phyloP scores from a whole-genome alignment of 92 coral and sea anemone genomes.

The Palythoa heliodiscus region DNA sequence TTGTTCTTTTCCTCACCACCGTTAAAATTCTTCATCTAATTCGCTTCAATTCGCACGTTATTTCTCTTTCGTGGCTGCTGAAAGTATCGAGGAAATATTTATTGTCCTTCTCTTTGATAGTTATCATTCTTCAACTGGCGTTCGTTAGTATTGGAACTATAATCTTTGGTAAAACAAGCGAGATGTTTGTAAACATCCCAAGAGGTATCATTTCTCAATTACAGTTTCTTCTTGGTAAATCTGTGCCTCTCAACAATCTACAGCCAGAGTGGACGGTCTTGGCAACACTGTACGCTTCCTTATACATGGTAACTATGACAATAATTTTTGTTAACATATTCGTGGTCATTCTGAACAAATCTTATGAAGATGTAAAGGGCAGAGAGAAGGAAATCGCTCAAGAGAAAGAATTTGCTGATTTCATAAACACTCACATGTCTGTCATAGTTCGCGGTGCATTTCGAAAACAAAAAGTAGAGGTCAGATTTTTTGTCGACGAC shows the following conservation, averaged over 20 bases:
- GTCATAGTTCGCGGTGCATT: background rate
- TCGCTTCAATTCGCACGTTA: conserved; percentile 33
- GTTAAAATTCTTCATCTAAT: conserved; percentile 27
- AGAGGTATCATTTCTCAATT: conserved; percentile 18
- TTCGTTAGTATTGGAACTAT: conserved; percentile 44
- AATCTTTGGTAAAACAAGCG: conserved; percentile 45
- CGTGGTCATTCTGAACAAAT: conserved; percentile 51
- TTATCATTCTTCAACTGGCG: conserved; percentile 37
- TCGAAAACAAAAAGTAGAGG: background rate
- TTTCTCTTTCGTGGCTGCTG: conserved; percentile 29
- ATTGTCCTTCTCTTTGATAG: conserved; percentile 11
- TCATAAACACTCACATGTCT: background rate
- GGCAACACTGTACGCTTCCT: conserved; percentile 10
- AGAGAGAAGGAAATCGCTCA: background rate
- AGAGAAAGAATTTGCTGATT: conserved; percentile 31
- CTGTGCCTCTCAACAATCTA: conserved; percentile 19
- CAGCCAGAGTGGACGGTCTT: conserved; percentile 2
- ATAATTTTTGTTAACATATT: conserved; percentile 44
- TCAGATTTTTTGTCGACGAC: conserved; percentile 12
- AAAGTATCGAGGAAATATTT: conserved; percentile 36
- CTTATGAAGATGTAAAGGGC: conserved; percentile 27
- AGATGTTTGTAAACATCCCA: conserved; percentile 31
- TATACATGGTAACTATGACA: conserved; percentile 25
- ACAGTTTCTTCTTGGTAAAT: conserved; percentile 37
- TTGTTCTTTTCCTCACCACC: conserved; percentile 23